Percentiles rank a stretch among this genome's conserved stretches.
Evolutionary conservation across 2,797 vertebrate species (phyloP).

Genomic region (Sardinella longiceps): DNA sequence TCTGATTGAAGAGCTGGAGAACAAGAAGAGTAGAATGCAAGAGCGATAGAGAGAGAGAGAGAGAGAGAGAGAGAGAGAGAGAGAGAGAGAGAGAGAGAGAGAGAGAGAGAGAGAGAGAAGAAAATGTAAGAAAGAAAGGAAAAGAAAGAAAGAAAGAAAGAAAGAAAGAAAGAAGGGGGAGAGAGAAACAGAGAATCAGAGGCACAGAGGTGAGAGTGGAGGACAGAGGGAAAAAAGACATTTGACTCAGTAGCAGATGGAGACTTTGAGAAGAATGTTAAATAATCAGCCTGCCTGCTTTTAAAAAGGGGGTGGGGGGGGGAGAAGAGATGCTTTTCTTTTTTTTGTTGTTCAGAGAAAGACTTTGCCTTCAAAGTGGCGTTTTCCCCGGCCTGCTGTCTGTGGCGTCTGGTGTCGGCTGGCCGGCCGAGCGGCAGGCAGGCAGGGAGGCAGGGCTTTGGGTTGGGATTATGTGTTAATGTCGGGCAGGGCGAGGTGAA

Average conservation of each 20-base stretch:
- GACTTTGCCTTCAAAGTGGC: slow-evolving; percentile 74
- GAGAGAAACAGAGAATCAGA: not conserved
- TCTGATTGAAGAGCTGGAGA: slow-evolving; percentile 63
- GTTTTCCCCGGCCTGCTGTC: slow-evolving; percentile 41
- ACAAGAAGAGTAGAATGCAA: slow-evolving; percentile 45
- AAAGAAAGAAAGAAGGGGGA: slow-evolving; percentile 27
- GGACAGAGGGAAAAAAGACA: slow-evolving; percentile 59
- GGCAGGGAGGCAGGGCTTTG: not conserved
- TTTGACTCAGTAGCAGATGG: slow-evolving; percentile 74
- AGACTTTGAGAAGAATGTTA: slow-evolving; percentile 65
- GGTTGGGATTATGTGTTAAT: slow-evolving; percentile 68
- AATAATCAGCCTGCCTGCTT: slow-evolving; percentile 59
- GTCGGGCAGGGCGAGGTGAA: slow-evolving; percentile 74
- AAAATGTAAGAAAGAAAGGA: slow-evolving; percentile 55
- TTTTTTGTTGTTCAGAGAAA: slow-evolving; percentile 74
- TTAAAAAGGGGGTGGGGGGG: slow-evolving; percentile 65
- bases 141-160: slow-evolving; percentile 27
- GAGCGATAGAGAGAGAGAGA: slow-evolving; percentile 19
- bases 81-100: slow-evolving; percentile 33
- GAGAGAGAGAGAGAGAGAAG: not conserved
- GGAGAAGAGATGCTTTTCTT: slow-evolving; percentile 46
- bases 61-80: not conserved
- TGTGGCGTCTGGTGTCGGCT: slow-evolving; percentile 56
- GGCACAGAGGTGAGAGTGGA: slow-evolving; percentile 63
- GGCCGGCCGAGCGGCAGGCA: too few relatives aligned